Evolutionary conservation across 2,113 vertebrate species (phyloP).

Genomic region (Oncorhynchus nerka): DNA sequence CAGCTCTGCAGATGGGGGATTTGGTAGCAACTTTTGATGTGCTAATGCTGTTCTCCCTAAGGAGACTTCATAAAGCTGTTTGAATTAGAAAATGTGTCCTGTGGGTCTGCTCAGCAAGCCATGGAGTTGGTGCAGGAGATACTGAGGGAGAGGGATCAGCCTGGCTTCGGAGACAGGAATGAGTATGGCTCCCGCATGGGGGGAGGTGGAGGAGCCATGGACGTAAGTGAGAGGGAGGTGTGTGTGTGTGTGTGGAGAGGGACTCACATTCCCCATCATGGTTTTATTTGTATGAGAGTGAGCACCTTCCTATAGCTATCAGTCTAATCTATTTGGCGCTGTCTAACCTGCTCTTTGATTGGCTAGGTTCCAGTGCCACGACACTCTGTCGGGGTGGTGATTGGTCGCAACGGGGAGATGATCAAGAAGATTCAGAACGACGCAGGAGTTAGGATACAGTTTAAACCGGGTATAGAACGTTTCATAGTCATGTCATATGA

Average conservation of each 20-base stretch:
- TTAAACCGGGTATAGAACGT: slow-evolving; percentile 74
- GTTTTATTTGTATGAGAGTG: background rate
- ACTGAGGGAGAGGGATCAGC: slow-evolving; percentile 80
- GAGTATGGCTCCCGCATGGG: slow-evolving; percentile 80
- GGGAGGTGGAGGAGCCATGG: slow-evolving; percentile 57
- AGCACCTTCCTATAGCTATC: no score
- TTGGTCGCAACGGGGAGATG: slow-evolving; percentile 82
- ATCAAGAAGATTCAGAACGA: slow-evolving; percentile 85
- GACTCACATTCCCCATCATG: background rate
- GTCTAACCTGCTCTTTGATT: background rate
- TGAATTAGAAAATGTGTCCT: background rate
- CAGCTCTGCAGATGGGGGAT: background rate
- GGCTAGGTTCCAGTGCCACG: slow-evolving; percentile 77
- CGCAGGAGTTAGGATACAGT: slow-evolving; percentile 81
- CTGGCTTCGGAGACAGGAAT: slow-evolving; percentile 76
- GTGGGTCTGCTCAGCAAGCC: slow-evolving; percentile 74
- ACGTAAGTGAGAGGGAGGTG: slow-evolving; percentile 41
- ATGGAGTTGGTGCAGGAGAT: slow-evolving; percentile 89
- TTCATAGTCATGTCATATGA: no score
- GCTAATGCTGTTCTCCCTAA: background rate
- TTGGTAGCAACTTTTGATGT: background rate
- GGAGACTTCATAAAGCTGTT: background rate
- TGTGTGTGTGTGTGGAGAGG: background rate
- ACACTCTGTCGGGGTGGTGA: slow-evolving; percentile 81
- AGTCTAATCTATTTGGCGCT: no score